Evolutionary conservation across 2,888 invertebrate genomes (phyloP), one percentile per base, ranked within the genome.

Genomic region (Caenorhabditis afra): DNA sequence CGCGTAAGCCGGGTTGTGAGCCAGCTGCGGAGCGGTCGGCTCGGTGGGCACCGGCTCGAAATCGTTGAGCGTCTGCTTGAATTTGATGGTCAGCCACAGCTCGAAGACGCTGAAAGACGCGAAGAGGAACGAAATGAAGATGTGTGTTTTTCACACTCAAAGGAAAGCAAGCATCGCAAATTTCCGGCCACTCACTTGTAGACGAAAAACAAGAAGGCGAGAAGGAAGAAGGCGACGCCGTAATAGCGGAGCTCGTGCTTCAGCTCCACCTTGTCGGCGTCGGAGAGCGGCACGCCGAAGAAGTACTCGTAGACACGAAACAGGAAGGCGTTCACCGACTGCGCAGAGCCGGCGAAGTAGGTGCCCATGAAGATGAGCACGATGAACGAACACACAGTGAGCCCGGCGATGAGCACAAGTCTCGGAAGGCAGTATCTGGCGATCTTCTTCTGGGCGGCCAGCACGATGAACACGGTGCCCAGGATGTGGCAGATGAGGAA

Each of bases 271-370:
- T 66, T 57, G 14, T 85, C 84, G 8, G 59, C 37, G 3, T 82
- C 82, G 8, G 58, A 73, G 22, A 81, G 62, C 16, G 47, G 22
- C 1, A 67, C 81, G 11, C 52, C 61, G 65, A 79, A 81, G 55
- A 85, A 81, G 65, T 81, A 85, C 77, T 85, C 65, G 64, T 79
- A 83, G 41, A 71, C 68, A 16, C 53, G 58, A 47, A 67, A 70
- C n/a, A 67, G 47, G 37, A 75, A 80, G 14, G 77, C 59, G 75
- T 87, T 88, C 62, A 88, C 87, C 11, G 71, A 57, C n/a, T 50
- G 29, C 3, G 80, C 73, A 11, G 79, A 82, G 18, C 85, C 84
- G 14, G 78, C 66, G 47, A 87, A 87, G 67, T 86, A 87, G 50
- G 65, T 55, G 58, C 77, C 23, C 79, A 86, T 78, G 39, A 88